Conservation (phyloP, 35 echinoderm and acorn worm genomes). For the Apostichopus japonicus region DNA sequence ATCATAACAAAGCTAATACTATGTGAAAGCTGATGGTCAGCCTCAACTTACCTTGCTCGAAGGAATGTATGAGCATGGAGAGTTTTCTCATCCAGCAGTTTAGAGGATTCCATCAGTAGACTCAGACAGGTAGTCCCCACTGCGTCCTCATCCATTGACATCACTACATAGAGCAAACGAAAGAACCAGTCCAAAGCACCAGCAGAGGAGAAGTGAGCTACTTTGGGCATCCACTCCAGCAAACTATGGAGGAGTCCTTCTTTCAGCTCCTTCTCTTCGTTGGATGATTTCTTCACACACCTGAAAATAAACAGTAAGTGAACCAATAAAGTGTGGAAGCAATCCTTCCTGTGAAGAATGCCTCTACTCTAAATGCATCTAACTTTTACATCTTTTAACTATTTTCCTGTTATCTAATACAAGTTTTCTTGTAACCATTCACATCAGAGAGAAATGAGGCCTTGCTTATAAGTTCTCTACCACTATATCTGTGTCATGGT, state of each 20-base stretch:
- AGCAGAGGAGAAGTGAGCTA: constrained; percentile 69
- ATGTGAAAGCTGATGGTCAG: not conserved
- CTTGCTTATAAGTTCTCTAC: too few relatives aligned
- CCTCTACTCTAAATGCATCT: too few relatives aligned
- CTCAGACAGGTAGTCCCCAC: constrained; percentile 71
- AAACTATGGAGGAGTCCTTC: constrained; percentile 62
- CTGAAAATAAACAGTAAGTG: not conserved
- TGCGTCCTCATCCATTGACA: constrained; percentile 68
- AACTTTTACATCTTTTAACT: too few relatives aligned
- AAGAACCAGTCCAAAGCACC: constrained; percentile 95
- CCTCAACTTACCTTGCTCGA: constrained; percentile 73
- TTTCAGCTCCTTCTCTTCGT: constrained; percentile 58
- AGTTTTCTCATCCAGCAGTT: constrained; percentile 81
- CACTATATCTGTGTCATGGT: too few relatives aligned
- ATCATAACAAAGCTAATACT: too few relatives aligned
- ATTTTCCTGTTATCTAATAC: too few relatives aligned
- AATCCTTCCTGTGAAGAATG: not conserved
- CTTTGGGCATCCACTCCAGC: constrained; percentile 65
- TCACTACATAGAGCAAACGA: constrained; percentile 71
- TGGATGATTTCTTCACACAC: constrained; percentile 49
- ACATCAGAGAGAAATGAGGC: too few relatives aligned
- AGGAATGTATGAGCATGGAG: constrained; percentile 77
- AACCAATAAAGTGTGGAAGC: not conserved
- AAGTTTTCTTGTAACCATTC: too few relatives aligned
- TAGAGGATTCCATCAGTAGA: constrained; percentile 72